phyloP scores from a whole-genome alignment of 1,140 invertebrate genomes.

The Drosophila punjabiensis region DNA sequence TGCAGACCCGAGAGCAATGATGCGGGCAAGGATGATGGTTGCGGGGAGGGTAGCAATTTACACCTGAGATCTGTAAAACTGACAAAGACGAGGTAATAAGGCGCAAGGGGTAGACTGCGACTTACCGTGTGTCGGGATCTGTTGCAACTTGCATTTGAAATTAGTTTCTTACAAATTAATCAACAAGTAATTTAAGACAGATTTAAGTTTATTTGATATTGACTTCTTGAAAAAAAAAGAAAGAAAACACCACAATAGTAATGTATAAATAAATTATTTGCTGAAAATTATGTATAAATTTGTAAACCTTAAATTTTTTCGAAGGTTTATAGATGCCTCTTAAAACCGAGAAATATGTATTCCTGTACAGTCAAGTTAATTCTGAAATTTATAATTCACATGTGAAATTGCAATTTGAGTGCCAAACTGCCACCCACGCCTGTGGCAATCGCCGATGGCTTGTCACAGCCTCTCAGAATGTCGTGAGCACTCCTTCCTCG shows the following conservation, averaged over 20 bases:
- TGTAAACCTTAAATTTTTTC: background rate
- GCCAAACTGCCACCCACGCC: slow-evolving; percentile 9
- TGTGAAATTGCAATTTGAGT: background rate
- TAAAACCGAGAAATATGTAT: background rate
- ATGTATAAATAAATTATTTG: background rate
- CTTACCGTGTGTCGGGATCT: slow-evolving; percentile 18
- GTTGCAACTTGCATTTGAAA: background rate
- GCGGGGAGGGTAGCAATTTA: slow-evolving; percentile 64
- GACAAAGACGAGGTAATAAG: slow-evolving; percentile 28
- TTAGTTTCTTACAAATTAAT: background rate
- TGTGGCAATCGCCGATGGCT: slow-evolving; percentile 4
- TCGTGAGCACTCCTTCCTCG: background rate
- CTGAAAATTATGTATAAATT: background rate
- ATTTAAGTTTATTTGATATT: no score
- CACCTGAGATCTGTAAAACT: slow-evolving; percentile 65
- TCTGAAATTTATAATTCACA: background rate
- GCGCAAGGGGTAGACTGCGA: slow-evolving; percentile 1
- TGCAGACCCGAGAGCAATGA: slow-evolving; percentile 4
- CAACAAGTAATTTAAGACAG: no score
- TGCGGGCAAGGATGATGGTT: slow-evolving; percentile 33
- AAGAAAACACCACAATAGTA: background rate
- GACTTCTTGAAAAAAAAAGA: no score
- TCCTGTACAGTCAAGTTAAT: background rate
- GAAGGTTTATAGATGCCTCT: background rate
- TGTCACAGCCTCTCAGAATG: slow-evolving; percentile 9